A percentile compares a stretch with the other conserved stretches of the same genome.
Evolutionary conservation across 2,113 vertebrate species (phyloP).

Genomic region (Cavia aperea): DNA sequence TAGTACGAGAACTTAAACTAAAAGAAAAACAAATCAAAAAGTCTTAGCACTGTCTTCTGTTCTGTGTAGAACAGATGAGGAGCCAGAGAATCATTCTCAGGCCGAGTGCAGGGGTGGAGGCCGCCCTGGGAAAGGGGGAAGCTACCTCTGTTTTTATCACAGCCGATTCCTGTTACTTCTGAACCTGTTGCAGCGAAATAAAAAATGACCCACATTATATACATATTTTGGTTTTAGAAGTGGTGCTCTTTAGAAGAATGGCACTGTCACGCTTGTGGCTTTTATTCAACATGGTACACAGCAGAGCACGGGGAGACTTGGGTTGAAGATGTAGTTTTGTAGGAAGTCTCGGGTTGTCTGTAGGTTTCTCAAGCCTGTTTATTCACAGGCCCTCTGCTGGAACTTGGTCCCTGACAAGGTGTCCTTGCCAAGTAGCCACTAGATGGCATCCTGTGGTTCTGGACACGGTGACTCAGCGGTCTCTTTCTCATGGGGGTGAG

Average conservation of each 20-base stretch:
- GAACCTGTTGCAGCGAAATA: background rate
- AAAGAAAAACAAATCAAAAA: background rate
- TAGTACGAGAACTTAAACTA: background rate
- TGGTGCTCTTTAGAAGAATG: background rate
- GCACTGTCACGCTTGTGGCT: background rate
- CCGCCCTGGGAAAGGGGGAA: too few relatives aligned
- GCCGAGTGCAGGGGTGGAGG: background rate
- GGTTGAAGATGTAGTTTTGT: background rate
- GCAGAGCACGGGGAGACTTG: background rate
- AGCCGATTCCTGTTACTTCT: background rate
- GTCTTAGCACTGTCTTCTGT: background rate
- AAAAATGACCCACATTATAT: background rate
- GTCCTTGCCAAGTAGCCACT: conserved; percentile 24
- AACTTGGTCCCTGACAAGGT: background rate
- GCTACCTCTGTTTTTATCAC: background rate
- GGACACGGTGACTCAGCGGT: background rate
- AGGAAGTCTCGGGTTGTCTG: background rate
- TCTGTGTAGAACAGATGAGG: background rate
- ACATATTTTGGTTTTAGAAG: background rate
- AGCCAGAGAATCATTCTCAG: background rate
- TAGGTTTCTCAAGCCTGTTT: background rate
- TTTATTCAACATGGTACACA: accelerated
- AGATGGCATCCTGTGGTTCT: conserved; percentile 26
- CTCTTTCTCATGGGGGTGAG: background rate
- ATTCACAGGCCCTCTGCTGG: background rate